phyloP scores from a whole-genome alignment of 2,888 invertebrate genomes.

The Eupsilia transversa region DNA sequence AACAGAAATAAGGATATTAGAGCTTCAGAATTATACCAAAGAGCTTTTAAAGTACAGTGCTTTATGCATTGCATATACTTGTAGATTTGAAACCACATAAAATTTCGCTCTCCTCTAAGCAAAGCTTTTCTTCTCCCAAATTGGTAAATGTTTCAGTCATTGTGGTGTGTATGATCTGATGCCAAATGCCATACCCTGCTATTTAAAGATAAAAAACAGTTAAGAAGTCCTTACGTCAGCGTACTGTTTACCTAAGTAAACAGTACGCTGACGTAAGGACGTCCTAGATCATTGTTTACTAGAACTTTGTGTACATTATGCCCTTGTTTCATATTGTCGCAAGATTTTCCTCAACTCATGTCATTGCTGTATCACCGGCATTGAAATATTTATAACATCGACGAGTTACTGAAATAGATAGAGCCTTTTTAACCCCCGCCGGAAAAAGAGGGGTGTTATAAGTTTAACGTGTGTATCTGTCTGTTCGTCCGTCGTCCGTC shows the following conservation, averaged over 20 bases:
- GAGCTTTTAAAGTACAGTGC: background rate
- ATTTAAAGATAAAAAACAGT: slow-evolving; percentile 22
- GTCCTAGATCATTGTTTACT: slow-evolving; percentile 67
- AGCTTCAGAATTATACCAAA: background rate
- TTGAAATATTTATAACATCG: slow-evolving; percentile 44
- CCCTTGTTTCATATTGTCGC: slow-evolving; percentile 65
- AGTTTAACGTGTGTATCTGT: too few species aligned
- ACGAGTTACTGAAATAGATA: slow-evolving; percentile 9
- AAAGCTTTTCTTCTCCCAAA: background rate
- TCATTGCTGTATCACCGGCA: slow-evolving; percentile 51
- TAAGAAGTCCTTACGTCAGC: too few species aligned
- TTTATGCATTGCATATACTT: background rate
- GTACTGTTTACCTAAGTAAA: too few species aligned
- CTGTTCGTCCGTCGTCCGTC: too few species aligned
- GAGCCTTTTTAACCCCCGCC: too few species aligned
- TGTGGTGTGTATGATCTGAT: background rate
- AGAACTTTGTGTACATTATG: slow-evolving; percentile 59
- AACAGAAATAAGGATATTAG: background rate
- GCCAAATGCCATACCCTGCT: background rate
- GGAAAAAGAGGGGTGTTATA: too few species aligned
- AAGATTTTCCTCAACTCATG: slow-evolving; percentile 65
- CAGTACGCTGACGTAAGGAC: slow-evolving; percentile 54
- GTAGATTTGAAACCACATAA: background rate
- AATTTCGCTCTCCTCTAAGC: background rate
- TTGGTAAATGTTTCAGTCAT: background rate